phyloP scores from a whole-genome alignment of 1,140 invertebrate genomes.

The Zophobas atratus region DNA sequence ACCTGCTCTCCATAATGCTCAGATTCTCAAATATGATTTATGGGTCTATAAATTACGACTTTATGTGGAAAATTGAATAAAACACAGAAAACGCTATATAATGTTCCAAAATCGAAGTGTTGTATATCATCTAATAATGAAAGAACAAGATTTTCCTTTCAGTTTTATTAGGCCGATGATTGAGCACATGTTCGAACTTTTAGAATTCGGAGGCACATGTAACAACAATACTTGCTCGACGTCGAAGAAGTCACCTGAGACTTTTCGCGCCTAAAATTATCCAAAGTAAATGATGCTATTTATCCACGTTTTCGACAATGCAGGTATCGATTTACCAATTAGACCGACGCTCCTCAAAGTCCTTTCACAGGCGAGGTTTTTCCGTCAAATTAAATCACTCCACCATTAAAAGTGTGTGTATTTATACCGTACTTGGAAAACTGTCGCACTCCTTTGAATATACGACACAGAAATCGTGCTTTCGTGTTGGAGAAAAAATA shows the following conservation, averaged over 20 bases:
- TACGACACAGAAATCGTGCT: too few species aligned
- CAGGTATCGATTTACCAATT: constrained; percentile 3
- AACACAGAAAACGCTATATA: constrained; percentile 27
- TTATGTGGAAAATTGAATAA: constrained; percentile 42
- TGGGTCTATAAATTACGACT: constrained; percentile 27
- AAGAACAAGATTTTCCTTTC: constrained; percentile 29
- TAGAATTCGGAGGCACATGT: constrained; percentile 3
- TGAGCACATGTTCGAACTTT: constrained; percentile 21
- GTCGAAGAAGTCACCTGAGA: not conserved
- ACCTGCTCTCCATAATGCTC: constrained; percentile 35
- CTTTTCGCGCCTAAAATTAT: not conserved
- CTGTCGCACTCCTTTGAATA: too few species aligned
- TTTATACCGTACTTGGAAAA: too few species aligned
- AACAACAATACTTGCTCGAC: constrained; percentile 3
- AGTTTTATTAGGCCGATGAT: constrained; percentile 29
- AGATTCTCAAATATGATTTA: constrained; percentile 40
- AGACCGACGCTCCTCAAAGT: not conserved
- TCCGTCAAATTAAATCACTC: not conserved
- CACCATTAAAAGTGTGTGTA: not conserved
- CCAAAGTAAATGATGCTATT: constrained; percentile 1
- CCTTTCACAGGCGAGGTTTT: not conserved
- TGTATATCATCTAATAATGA: constrained; percentile 38
- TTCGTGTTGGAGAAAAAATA: too few species aligned
- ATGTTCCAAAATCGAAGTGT: constrained; percentile 29
- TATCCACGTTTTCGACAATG: not conserved